Evolutionary conservation across 2,888 invertebrate species (phyloP).

Genomic region (Trichogramma evanescens): DNA sequence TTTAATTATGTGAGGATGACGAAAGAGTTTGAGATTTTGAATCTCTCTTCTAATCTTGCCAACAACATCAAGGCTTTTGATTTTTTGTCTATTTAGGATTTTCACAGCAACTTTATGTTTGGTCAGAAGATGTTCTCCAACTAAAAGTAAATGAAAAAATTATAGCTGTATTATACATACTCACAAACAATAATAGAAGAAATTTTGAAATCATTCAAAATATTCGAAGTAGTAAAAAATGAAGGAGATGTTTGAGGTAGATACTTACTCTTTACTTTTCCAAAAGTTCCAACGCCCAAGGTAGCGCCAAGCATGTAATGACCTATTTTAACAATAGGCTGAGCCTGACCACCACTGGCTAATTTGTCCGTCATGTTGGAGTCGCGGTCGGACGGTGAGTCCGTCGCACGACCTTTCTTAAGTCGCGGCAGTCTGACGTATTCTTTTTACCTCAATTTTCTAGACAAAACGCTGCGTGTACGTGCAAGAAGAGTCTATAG

Average conservation of each 20-base stretch:
- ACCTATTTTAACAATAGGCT: conserved; percentile 90
- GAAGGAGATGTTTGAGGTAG: neutral
- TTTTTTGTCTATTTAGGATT: conserved; percentile 96
- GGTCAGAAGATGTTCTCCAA: conserved; percentile 95
- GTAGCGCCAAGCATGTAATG: conserved; percentile 93
- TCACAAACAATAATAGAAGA: neutral
- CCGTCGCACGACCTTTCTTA: neutral
- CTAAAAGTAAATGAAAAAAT: conserved; percentile 44
- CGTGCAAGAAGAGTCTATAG: no score
- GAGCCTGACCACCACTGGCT: conserved; percentile 33
- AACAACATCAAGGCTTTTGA: conserved; percentile 98
- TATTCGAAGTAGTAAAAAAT: neutral
- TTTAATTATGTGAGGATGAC: conserved; percentile 99
- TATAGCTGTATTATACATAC: neutral
- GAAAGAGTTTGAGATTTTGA: conserved; percentile 97
- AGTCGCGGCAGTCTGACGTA: no score
- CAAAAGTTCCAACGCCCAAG: conserved; percentile 96
- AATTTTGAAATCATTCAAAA: neutral
- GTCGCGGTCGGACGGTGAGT: neutral
- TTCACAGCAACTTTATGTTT: conserved; percentile 98
- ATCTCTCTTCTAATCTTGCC: conserved; percentile 98
- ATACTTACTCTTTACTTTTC: conserved; percentile 87
- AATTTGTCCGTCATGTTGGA: conserved; percentile 19
- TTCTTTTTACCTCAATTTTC: no score
- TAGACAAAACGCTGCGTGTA: no score